Evolutionary conservation across 2,797 vertebrate genomes (phyloP).

Genomic region (Periparus ater): DNA sequence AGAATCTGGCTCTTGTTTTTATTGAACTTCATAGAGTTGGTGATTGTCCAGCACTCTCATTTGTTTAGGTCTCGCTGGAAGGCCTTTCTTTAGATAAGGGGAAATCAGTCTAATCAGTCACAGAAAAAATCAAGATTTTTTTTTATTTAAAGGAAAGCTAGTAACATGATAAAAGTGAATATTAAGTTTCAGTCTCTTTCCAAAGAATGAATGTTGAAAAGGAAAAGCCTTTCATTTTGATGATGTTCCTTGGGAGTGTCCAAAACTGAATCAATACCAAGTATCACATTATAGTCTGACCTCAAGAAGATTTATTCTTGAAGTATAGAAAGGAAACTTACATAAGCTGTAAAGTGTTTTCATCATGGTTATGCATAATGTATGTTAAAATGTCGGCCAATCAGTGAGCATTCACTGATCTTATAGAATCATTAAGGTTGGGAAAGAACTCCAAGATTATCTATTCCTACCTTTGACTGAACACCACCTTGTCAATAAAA

Average conservation of each 20-base stretch:
- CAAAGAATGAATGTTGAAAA: neutral
- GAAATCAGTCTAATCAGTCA: neutral
- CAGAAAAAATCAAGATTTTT: neutral
- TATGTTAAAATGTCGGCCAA: neutral
- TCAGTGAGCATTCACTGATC: neutral
- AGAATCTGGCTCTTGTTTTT: neutral
- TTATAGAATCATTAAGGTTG: neutral
- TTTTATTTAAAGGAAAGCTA: neutral
- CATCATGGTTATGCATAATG: neutral
- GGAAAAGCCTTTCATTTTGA: neutral
- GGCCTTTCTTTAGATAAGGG: neutral
- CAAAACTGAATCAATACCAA: neutral
- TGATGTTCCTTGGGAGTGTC: neutral
- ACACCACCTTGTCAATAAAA: neutral
- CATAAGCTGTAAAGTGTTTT: neutral
- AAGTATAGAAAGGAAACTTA: neutral
- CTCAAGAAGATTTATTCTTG: neutral
- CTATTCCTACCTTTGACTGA: neutral
- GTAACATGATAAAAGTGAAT: neutral
- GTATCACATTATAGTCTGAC: neutral
- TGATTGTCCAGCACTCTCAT: fast-evolving
- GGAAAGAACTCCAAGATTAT: neutral
- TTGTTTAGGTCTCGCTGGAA: neutral
- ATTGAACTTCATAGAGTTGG: neutral
- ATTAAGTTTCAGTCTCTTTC: neutral